Conservation (phyloP, 2,113 vertebrate genomes). For the Scortum barcoo region DNA sequence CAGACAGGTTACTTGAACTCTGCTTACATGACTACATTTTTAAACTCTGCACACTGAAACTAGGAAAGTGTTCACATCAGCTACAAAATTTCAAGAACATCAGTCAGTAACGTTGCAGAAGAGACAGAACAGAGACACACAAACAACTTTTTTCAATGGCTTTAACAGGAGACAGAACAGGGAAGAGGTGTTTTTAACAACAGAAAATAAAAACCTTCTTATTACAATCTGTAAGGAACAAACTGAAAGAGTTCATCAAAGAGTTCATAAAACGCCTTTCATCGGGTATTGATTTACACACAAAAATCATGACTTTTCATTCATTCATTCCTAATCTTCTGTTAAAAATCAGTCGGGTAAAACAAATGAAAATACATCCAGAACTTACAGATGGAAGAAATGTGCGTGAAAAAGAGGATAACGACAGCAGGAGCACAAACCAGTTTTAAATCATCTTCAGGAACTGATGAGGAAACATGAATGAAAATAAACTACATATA, state of each 20-base stretch:
- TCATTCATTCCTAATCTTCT: conserved; percentile 36
- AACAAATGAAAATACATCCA: conserved; percentile 17
- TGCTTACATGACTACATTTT: background rate
- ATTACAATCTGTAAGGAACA: conserved; percentile 44
- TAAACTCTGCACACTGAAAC: background rate
- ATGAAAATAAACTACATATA: conserved; percentile 21
- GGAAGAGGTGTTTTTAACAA: conserved; percentile 26
- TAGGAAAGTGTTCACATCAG: background rate
- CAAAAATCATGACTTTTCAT: conserved; percentile 13
- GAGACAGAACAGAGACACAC: conserved; percentile 12
- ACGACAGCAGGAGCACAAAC: conserved; percentile 22
- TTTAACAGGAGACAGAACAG: conserved; percentile 56
- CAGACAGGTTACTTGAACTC: background rate
- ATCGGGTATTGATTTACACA: conserved; percentile 31
- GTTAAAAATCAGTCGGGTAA: conserved; percentile 15
- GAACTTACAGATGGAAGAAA: conserved; percentile 14
- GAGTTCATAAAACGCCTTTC: conserved; percentile 27
- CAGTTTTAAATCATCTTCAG: conserved; percentile 7
- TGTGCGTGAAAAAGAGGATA: background rate
- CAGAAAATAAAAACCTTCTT: conserved; percentile 32
- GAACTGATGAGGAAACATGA: background rate
- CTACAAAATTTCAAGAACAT: background rate
- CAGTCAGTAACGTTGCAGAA: background rate
- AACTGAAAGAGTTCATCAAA: conserved; percentile 41
- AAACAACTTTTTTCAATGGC: conserved; percentile 34